These are phyloP conservation scores for Crypturellus undulatus DNA, from an alignment of 2,113 vertebrate species.

Conservation along the genomic window DNA sequence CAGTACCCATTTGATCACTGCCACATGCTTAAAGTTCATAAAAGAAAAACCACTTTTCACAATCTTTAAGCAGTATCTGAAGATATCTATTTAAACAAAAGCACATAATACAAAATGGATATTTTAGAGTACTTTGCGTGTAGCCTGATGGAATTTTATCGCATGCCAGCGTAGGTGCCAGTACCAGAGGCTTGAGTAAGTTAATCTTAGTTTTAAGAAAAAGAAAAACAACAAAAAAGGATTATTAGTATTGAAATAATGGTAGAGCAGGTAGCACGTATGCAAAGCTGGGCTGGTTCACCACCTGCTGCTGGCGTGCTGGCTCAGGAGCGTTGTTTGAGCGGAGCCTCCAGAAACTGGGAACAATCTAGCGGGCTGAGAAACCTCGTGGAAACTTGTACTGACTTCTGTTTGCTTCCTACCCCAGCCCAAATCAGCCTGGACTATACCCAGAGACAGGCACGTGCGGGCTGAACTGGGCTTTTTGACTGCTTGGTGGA, in stretches of 20 bases:
- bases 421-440: neutral
- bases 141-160: neutral
- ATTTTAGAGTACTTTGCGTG: constrained; percentile 29
- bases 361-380: neutral
- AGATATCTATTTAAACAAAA: constrained; percentile 3
- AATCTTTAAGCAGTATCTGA: constrained; percentile 26
- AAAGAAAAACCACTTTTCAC: constrained; percentile 55
- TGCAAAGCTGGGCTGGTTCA: neutral
- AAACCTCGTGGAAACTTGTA: neutral
- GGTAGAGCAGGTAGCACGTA: neutral
- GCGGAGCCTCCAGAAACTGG: neutral
- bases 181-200: neutral
- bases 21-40: constrained; percentile 64
- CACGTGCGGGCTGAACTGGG: neutral
- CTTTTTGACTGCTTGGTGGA: neutral
- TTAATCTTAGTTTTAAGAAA: neutral
- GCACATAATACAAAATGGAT: neutral
- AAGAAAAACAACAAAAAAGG: neutral
- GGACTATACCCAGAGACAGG: neutral
- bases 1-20: constrained; percentile 72
- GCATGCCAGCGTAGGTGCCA: neutral
- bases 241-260: neutral
- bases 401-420: neutral
- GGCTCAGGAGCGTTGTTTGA: neutral
- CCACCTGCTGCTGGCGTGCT: neutral